Percentiles rank a stretch among this genome's conserved stretches.
phyloP scores from a whole-genome alignment of 2,113 vertebrate species.

The Glaucidium brasilianum region DNA sequence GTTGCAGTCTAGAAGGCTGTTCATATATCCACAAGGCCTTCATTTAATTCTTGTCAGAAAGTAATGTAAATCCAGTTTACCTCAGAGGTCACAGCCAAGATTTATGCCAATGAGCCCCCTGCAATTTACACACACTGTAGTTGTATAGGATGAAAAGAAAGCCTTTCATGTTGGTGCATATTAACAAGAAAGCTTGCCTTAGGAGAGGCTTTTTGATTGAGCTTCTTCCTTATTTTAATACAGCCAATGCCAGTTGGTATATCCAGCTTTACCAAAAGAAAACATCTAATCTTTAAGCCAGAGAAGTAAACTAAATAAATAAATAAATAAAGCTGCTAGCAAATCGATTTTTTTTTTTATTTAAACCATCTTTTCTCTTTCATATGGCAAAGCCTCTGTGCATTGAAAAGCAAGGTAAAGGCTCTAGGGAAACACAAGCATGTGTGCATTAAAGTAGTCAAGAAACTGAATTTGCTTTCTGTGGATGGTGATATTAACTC shows the following conservation, averaged over 20 bases:
- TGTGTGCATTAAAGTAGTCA: not conserved
- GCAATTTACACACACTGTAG: constrained; percentile 81
- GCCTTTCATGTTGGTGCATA: constrained; percentile 84
- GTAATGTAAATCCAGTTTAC: constrained; percentile 89
- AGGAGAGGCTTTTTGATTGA: constrained; percentile 76
- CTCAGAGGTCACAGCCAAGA: constrained; percentile 83
- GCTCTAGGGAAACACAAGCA: not conserved
- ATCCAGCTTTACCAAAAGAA: constrained; percentile 62
- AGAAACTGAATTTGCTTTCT: not conserved
- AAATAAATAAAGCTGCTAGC: constrained; percentile 13
- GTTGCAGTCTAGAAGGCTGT: constrained; percentile 84
- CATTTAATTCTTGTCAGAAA: constrained; percentile 91
- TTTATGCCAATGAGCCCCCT: constrained; percentile 85
- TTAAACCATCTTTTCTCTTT: not conserved
- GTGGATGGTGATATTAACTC: not conserved
- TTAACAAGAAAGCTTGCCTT: constrained; percentile 84
- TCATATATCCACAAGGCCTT: constrained; percentile 84
- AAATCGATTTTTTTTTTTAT: not conserved
- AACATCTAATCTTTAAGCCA: constrained; percentile 64
- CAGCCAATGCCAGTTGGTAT: constrained; percentile 69
- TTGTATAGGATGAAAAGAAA: constrained; percentile 83
- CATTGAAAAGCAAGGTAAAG: not conserved
- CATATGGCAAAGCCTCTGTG: not conserved
- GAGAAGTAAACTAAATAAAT: constrained; percentile 44
- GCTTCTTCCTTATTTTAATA: constrained; percentile 78